Base-by-base conservation (phyloP, 2,113 vertebrate species). In the Hemicordylus capensis region DNA sequence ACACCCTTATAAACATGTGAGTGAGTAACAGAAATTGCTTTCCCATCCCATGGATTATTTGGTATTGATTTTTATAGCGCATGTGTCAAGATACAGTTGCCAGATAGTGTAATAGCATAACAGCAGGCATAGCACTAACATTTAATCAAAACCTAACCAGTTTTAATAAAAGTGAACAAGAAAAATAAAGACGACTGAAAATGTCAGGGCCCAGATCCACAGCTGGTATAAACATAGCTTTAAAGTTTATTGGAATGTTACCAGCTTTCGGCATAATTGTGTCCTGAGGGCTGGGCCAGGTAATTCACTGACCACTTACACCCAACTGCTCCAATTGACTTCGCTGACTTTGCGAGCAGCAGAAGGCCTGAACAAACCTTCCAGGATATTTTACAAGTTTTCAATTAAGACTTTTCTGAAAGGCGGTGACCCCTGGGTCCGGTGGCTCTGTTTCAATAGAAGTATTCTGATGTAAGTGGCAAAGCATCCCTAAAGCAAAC, bases 121-220 rank as follows among this genome's bases (percentile, higher is more conserved):
- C 72, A 78, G 86, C 70, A 77, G 85, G 78, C 69, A 34, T 42
- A 73, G 59, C 61, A 72, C 67, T 81, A 81, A 74, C 34, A 75
- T 81, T 81, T 86, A 75, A 81, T 80, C 77, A 86, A 81, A 75
- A 74, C 37, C 34, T 63, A 81, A 81, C 69, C 59, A 6, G 70
- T 75, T 81, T 80, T 86, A 80, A 86, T 86, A 80, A 86, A 74
- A 80, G 34, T n/a, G 67, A 75, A 70, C 69, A 64, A 86, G 78
- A 86, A 81, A 86, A 81, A 86, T 74, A 80, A 86, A 79, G 82
- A 76, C 78, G 56, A 28, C 69, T 24, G 67, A 72, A n/a, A 85
- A 85, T 85, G 84, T 79, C 66, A 72, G 34, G 84, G 84, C 15
- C 42, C 42, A 44, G 76, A 85, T 85, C 58, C 84, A 79, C 67